Conservation (phyloP, 92 coral and sea anemone species). For the Phenganax subtilis region DNA sequence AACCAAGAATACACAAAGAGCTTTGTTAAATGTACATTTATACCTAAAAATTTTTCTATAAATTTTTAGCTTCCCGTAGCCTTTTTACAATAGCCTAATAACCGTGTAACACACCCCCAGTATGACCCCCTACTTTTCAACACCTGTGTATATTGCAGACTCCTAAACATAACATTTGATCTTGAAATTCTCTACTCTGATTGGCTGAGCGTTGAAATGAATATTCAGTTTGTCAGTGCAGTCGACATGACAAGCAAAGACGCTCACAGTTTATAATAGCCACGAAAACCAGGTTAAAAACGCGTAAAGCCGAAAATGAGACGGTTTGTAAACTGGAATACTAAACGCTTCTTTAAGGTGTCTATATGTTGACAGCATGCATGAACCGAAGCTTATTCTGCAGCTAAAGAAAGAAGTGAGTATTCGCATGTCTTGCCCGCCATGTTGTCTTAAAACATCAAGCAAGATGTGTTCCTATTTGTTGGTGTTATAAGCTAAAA, state of each 20-base stretch:
- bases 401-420: constrained; percentile 3
- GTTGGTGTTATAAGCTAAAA: background rate
- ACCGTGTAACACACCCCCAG: too few species aligned
- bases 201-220: background rate
- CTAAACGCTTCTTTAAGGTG: background rate
- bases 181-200: background rate
- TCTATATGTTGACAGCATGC: background rate
- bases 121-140: background rate
- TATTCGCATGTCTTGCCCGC: background rate
- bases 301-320: background rate
- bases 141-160: background rate
- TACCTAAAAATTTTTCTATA: too few species aligned
- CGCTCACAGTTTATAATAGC: too few species aligned
- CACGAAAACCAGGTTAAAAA: constrained; percentile 7
- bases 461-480: background rate
- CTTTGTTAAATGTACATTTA: too few species aligned
- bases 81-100: too few species aligned
- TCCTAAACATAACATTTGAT: background rate
- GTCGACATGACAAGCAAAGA: too few species aligned
- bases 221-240: too few species aligned
- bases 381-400: background rate
- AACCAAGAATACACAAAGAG: too few species aligned
- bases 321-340: background rate
- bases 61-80: too few species aligned
- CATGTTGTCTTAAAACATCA: background rate